Base-by-base conservation (phyloP, 2,797 vertebrate genomes). In the Alectoris magna region DNA sequence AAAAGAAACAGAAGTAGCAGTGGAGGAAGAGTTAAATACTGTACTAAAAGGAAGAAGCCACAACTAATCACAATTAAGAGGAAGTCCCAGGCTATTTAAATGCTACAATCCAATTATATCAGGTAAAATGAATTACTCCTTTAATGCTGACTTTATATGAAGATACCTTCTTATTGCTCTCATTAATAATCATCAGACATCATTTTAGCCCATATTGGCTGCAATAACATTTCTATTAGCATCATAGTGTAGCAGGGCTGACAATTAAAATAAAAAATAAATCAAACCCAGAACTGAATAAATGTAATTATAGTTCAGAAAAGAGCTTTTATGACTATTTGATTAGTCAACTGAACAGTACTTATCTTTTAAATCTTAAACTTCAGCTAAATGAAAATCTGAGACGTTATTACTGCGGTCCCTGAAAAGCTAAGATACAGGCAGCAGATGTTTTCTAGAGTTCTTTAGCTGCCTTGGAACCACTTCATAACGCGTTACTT, bases 151-250 rank as follows among this genome's bases (percentile, higher is more conserved):
- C 97, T 98, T 98, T 98, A 98, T 98, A 98, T 95, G 98, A 98
- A 98, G 98, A 98, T 98, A 98, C 98, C 96, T 97, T 97, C 98
- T 99, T 99, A 99, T 99, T 99, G 98, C 98, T 96, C 98, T 98
- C 99, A 98, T 99, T 99, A 99, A 99, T 99, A 98, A 99, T 98
- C 97, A 98, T 98, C 98, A 99, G 98, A 98, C 98, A 98, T 99
- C 98, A 97, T 97, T 97, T 97, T 98, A 98, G 98, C 94, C 96
- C 97, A 98, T 97, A 95, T 93, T 98, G 98, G 98, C 98, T 98
- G 98, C 97, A 97, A 98, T 98, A 98, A 98, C 97, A 98, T 98
- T 99, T 98, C 98, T 98, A 98, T 98, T 97, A 98, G 98, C 96
- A 98, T 98, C 98, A 96, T 96, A 97, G 96, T 96, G 93, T 88